A percentile compares a stretch with the other conserved stretches of the same genome.
Evolutionary conservation across 2,113 vertebrate species (phyloP).

Genomic region (Corvus moneduloides): DNA sequence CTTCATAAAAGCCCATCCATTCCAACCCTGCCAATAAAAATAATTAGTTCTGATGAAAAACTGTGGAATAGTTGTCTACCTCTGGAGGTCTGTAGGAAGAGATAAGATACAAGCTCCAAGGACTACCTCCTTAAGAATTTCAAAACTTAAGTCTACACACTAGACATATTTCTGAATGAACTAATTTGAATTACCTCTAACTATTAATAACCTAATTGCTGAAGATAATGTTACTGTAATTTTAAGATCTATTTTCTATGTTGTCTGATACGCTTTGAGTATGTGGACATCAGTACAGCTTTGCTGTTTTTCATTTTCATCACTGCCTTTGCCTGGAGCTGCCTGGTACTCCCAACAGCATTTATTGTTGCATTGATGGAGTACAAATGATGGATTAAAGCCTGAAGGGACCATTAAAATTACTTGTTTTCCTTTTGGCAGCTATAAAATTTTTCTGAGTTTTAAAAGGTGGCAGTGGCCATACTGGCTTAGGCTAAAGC

Average conservation of each 20-base stretch:
- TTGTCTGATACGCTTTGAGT: neutral
- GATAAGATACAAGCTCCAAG: fast-evolving
- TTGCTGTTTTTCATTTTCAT: neutral
- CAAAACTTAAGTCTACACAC: neutral
- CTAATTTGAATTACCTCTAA: neutral
- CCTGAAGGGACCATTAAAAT: neutral
- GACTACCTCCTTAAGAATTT: neutral
- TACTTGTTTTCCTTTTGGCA: neutral
- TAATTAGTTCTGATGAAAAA: neutral
- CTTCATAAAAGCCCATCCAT: neutral
- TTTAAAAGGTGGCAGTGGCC: neutral
- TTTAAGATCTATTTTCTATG: neutral
- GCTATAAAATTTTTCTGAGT: neutral
- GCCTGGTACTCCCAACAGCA: neutral
- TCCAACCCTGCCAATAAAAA: neutral
- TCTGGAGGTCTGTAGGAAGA: neutral
- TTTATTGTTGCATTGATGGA: neutral
- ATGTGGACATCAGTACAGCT: neutral
- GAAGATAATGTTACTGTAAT: neutral
- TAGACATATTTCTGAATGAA: neutral
- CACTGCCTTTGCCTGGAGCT: neutral
- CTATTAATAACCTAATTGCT: neutral
- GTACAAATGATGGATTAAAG: neutral
- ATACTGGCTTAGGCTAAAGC: neutral
- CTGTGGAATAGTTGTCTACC: neutral